Conservation (phyloP, 2,113 vertebrate genomes). For the Procavia capensis region DNA sequence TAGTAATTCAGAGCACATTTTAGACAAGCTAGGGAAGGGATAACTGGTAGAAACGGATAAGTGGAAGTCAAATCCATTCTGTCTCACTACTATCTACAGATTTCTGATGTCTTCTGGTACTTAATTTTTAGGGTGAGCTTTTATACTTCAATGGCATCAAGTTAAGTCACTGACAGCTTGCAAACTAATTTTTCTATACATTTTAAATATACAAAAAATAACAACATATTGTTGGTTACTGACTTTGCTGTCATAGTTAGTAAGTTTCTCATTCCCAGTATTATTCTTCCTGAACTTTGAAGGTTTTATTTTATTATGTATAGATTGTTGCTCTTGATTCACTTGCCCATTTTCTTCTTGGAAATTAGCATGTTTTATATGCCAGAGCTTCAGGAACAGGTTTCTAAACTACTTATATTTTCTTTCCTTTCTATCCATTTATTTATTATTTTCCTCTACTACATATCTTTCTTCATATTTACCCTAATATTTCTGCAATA, state of each 20-base stretch:
- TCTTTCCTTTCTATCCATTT: not conserved
- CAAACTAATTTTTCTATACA: not conserved
- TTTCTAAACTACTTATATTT: not conserved
- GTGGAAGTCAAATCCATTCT: not conserved
- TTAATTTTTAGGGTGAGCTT: not conserved
- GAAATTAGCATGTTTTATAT: not conserved
- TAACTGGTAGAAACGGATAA: no score
- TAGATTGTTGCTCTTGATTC: not conserved
- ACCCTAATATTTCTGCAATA: not conserved
- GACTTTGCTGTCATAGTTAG: not conserved
- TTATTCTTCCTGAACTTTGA: not conserved
- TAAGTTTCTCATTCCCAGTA: not conserved
- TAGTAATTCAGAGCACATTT: not conserved
- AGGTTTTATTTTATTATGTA: not conserved
- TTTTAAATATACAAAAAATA: not conserved
- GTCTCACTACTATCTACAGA: not conserved
- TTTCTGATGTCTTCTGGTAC: not conserved
- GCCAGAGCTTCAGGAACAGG: not conserved
- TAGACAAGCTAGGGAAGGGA: no score
- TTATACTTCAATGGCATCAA: not conserved
- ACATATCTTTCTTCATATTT: not conserved
- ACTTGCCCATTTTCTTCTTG: not conserved
- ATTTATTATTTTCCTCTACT: not conserved
- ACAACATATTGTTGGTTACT: not conserved
- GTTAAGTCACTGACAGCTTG: not conserved